A percentile compares a stretch with the other conserved stretches of the same genome.
Conservation (phyloP, 2,113 vertebrate species). For the Lethenteron camtschaticum region DNA sequence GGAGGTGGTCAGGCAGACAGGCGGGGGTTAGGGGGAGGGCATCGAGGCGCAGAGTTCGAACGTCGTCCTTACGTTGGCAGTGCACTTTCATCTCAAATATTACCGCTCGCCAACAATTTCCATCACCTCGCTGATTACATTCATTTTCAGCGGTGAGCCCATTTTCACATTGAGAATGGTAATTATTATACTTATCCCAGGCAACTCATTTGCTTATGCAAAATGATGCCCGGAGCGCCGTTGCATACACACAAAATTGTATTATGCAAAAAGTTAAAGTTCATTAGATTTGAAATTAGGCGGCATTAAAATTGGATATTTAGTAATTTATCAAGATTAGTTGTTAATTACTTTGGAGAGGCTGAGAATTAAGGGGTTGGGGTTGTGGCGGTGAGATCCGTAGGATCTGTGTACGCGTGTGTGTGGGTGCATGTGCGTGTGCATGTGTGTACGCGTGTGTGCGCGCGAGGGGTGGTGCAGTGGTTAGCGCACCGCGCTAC, state of each 20-base stretch:
- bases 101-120: not conserved
- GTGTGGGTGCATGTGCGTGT: not conserved
- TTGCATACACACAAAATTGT: conserved; percentile 4
- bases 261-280: conserved; percentile 5
- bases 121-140: conserved; percentile 2
- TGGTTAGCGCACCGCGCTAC: too few relatives aligned
- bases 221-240: conserved; percentile 3
- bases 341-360: conserved; percentile 6
- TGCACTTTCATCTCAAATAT: not conserved
- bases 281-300: conserved; percentile 6
- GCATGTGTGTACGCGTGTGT: not conserved
- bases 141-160: conserved; percentile 1
- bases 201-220: conserved; percentile 6
- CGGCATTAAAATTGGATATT: conserved; percentile 6
- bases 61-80: too few relatives aligned
- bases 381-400: not conserved
- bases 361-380: not conserved
- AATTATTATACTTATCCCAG: not conserved
- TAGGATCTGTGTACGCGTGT: not conserved
- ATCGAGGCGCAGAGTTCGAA: too few relatives aligned
- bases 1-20: too few relatives aligned
- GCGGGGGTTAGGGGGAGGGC: too few relatives aligned
- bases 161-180: conserved; percentile 1
- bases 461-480: not conserved
- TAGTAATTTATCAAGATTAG: conserved; percentile 6